phyloP scores from a whole-genome alignment of 1,140 invertebrate species.

The Drosophila bifasciata region DNA sequence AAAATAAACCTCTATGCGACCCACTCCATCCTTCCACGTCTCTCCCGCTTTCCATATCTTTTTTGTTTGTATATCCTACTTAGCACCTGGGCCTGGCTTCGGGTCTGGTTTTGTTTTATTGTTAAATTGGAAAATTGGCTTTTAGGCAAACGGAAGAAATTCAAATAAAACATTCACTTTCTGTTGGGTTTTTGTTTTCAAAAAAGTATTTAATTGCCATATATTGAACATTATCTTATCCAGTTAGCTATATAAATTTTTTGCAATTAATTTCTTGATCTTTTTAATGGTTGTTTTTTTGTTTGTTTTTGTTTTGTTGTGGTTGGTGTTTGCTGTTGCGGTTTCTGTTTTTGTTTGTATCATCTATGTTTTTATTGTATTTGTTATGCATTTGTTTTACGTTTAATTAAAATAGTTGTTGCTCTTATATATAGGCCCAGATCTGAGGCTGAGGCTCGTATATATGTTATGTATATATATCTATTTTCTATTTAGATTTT shows the following conservation, averaged over 20 bases:
- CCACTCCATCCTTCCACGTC: conserved; percentile 5
- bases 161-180: conserved; percentile 40
- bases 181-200: conserved; percentile 20
- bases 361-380: conserved; percentile 62
- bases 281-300: conserved; percentile 12
- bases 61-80: conserved; percentile 43
- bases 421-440: conserved; percentile 47
- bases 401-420: conserved; percentile 76
- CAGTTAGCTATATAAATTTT: conserved; percentile 43
- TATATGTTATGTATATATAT: conserved; percentile 64
- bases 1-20: conserved; percentile 7
- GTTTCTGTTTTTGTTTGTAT: conserved; percentile 12
- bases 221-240: conserved; percentile 58
- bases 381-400: conserved; percentile 67
- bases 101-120: neutral
- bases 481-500: conserved; percentile 74
- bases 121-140: conserved; percentile 1
- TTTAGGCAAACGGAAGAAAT: neutral
- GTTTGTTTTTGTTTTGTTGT: conserved; percentile 6
- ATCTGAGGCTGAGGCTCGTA: conserved; percentile 52
- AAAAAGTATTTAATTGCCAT: conserved; percentile 58
- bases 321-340: conserved; percentile 25
- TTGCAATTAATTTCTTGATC: conserved; percentile 32
- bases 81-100: conserved; percentile 66
- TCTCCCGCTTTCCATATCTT: conserved; percentile 3